These are phyloP conservation scores for Lepidonotus clava DNA, from an alignment of 2,888 invertebrate species.

Conservation along the genomic window DNA sequence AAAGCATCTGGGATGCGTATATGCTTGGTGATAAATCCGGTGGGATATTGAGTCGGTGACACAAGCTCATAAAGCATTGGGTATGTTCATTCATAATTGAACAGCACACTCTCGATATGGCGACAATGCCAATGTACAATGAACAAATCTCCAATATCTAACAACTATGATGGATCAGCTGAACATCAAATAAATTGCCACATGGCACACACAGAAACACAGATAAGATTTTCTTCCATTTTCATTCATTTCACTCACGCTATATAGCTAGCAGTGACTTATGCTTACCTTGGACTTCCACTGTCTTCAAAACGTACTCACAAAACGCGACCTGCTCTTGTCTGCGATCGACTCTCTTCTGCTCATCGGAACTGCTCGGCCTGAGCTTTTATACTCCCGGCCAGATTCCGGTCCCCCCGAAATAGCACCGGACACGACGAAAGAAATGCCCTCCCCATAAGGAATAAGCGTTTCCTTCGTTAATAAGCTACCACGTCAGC, in stretches of 20 bases:
- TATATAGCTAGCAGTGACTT: neutral
- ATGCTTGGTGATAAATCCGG: neutral
- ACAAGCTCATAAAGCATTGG: too few species aligned
- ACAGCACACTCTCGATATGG: neutral
- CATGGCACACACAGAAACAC: too few species aligned
- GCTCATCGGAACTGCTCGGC: neutral
- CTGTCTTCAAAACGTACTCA: neutral
- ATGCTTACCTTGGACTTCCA: slow-evolving; percentile 20
- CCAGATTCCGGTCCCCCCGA: neutral
- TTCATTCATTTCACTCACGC: neutral
- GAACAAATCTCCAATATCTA: too few species aligned
- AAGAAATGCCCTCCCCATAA: neutral
- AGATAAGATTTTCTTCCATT: neutral
- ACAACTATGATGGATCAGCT: too few species aligned
- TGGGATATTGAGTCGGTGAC: neutral
- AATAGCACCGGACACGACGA: neutral
- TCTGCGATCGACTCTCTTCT: neutral
- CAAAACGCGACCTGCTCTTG: neutral
- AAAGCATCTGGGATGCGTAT: too few species aligned
- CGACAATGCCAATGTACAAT: too few species aligned
- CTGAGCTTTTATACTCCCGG: neutral
- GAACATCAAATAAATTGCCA: too few species aligned
- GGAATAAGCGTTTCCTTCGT: neutral
- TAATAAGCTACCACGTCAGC: neutral
- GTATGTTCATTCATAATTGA: neutral